Evolutionary conservation across 2,797 vertebrate genomes (phyloP).

Genomic region (Craterocephalus amniculus): DNA sequence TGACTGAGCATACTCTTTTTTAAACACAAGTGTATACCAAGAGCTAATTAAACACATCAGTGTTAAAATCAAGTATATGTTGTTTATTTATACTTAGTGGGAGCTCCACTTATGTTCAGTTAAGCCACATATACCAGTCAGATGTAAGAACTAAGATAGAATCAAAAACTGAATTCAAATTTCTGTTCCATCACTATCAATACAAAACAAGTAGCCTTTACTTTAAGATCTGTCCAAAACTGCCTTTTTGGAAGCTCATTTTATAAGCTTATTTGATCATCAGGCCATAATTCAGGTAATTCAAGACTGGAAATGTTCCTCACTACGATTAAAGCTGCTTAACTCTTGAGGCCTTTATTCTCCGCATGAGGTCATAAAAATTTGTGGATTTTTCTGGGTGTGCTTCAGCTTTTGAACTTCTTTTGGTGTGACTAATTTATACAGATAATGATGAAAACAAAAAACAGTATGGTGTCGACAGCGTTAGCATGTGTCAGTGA

Average conservation of each 20-base stretch:
- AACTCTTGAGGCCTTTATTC: neutral
- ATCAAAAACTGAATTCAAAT: neutral
- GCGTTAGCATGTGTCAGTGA: neutral
- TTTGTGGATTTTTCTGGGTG: neutral
- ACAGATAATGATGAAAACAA: neutral
- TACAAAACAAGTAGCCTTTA: neutral
- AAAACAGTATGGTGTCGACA: neutral
- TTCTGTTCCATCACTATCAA: neutral
- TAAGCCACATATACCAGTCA: neutral
- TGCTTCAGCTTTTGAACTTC: neutral
- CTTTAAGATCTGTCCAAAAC: constrained; percentile 1
- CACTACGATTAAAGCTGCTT: neutral
- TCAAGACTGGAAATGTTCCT: neutral
- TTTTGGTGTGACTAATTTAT: neutral
- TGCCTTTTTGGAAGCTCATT: neutral
- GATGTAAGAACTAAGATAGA: neutral
- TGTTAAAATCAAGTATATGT: too few species aligned
- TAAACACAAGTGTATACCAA: too few species aligned
- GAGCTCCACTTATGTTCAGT: neutral
- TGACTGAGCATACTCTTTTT: too few species aligned
- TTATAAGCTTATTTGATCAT: neutral
- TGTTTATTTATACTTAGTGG: too few species aligned
- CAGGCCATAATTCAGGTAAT: neutral
- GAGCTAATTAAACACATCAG: too few species aligned
- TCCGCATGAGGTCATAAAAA: neutral